A percentile compares a stretch with the other conserved stretches of the same genome.
Evolutionary conservation across 2,113 vertebrate species (phyloP).

Genomic region (Phaethornis superciliosus): DNA sequence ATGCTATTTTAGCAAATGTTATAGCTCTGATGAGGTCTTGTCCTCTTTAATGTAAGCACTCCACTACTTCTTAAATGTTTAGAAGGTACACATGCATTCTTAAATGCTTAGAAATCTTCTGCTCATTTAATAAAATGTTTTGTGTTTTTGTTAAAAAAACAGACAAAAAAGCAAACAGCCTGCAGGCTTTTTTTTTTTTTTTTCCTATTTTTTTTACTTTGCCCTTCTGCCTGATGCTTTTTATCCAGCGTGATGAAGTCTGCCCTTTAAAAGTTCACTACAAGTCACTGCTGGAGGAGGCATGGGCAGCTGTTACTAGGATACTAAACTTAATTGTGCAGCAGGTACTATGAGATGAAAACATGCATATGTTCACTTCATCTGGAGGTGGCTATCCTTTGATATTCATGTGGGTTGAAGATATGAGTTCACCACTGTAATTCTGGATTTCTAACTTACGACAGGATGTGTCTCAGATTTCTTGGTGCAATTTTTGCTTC

Average conservation of each 20-base stretch:
- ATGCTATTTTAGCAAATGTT: background rate
- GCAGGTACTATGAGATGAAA: background rate
- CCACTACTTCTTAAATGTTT: background rate
- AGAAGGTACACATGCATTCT: background rate
- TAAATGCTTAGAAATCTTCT: too few relatives aligned
- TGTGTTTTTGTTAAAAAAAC: background rate
- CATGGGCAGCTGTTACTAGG: background rate
- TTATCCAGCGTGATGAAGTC: background rate
- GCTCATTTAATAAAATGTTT: background rate
- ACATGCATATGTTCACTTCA: background rate
- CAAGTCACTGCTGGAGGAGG: background rate
- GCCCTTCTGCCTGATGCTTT: background rate
- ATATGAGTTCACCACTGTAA: background rate
- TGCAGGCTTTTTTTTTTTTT: background rate
- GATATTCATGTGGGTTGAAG: background rate
- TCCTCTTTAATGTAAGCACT: background rate
- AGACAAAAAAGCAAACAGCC: background rate
- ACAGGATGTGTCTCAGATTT: background rate
- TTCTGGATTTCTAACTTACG: background rate
- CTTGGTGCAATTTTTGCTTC: background rate
- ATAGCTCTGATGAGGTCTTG: background rate
- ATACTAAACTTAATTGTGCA: background rate
- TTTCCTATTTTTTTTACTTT: background rate
- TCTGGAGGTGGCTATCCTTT: background rate
- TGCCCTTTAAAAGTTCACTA: slow-evolving; percentile 41